Evolutionary conservation across 2,888 invertebrate genomes (phyloP), one percentile per base, ranked within the genome.

Genomic region (Eucera pruinosa): DNA sequence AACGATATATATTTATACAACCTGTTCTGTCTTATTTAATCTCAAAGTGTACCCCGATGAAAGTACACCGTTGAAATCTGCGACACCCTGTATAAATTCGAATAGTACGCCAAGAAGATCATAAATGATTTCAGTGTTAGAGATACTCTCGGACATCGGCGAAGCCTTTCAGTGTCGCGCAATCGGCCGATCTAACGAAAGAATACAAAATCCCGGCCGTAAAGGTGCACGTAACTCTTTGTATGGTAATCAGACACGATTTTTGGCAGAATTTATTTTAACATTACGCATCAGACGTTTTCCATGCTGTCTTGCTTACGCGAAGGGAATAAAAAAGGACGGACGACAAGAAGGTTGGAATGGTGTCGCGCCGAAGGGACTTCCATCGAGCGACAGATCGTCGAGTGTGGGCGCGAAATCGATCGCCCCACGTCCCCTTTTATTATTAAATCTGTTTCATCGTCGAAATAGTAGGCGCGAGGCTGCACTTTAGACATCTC

Each of bases 331-430:
- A 33, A 25, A 43, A 61, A 48, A 67, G n/a, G n/a, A n/a, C n/a
- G n/a, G n/a, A n/a, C 45, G 68, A 71, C n/a, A n/a, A 41, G 15
- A 23, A 27, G 66, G 27, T 50, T 30, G 33, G 41, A 47, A 69
- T 48, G 2, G 62, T 45, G 47, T 41, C 33, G 71, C 61, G 30
- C 45, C 45, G 72, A 71, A 50, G 57, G 43, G 41, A n/a, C 55
- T 23, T 52, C 25, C 47, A 18, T 48, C 74, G 57, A 9, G 58
- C 61, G 75, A 67, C 67, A 36, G 77, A 74, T 74, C 65, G 57
- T 64, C 61, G 57, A 60, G 80, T 70, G 84, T 84, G 78, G 84
- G 82, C 75, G 70, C 62, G 68, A 80, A 82, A 82, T 82, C 81
- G 79, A 84, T 84, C 82, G 69, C 55, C 50, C 75, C 70, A 55